Conservation (phyloP, 2,113 vertebrate species). For the Myotis yumanensis region DNA sequence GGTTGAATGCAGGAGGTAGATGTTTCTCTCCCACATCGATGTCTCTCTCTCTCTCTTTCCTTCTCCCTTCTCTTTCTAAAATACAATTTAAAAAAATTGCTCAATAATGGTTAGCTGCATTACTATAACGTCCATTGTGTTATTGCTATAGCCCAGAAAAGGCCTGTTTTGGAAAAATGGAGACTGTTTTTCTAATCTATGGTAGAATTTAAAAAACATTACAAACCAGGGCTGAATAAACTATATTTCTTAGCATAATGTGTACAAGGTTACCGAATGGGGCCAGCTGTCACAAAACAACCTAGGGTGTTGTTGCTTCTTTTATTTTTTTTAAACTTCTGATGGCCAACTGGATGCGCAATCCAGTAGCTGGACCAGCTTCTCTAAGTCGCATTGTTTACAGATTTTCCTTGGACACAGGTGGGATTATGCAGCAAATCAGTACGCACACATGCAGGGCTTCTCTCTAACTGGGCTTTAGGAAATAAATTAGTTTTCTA, state of each 20-base stretch:
- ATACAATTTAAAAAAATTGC: background rate
- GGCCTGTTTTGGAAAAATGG: background rate
- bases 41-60: too few species aligned
- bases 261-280: background rate
- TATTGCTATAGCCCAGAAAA: conserved; percentile 16
- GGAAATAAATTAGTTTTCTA: background rate
- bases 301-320: background rate
- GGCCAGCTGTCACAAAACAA: conserved; percentile 51
- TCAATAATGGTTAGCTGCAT: background rate
- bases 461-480: background rate
- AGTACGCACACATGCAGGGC: background rate
- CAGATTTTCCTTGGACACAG: conserved; percentile 7
- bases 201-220: conserved; percentile 36
- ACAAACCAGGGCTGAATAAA: background rate
- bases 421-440: conserved; percentile 16
- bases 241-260: background rate
- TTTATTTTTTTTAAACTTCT: background rate
- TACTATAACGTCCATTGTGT: background rate
- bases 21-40: background rate
- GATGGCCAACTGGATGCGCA: conserved; percentile 9
- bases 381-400: conserved; percentile 32
- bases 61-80: background rate
- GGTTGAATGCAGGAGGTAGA: background rate
- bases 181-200: background rate
- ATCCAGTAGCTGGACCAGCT: background rate